Conservation (phyloP, 2,113 vertebrate genomes). For the Phalacrocorax carbo region DNA sequence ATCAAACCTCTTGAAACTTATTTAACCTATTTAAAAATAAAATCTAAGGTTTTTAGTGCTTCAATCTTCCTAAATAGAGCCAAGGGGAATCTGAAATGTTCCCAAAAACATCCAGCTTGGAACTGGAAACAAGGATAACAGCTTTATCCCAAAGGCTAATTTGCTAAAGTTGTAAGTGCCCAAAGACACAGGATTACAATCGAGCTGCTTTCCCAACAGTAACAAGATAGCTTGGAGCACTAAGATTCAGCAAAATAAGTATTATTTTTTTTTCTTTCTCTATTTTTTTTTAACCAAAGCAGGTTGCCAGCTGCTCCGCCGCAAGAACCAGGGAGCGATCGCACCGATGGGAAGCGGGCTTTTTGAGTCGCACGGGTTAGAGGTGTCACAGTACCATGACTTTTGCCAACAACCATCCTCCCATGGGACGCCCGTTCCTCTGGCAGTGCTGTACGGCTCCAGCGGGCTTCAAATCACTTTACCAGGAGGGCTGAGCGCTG, state of each 20-base stretch:
- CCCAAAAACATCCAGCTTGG: background rate
- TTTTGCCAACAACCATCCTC: background rate
- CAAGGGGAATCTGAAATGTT: slow-evolving; percentile 31
- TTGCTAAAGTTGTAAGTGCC: background rate
- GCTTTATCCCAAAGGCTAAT: background rate
- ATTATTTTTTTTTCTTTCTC: background rate
- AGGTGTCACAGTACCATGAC: rapidly evolving
- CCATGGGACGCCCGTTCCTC: rapidly evolving
- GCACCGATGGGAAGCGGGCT: rapidly evolving
- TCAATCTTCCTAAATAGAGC: background rate
- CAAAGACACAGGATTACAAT: background rate
- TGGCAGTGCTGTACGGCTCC: background rate
- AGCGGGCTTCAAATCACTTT: background rate
- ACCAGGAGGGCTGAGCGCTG: background rate
- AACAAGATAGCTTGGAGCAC: background rate
- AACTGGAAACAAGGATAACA: background rate
- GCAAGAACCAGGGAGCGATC: background rate
- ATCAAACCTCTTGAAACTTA: background rate
- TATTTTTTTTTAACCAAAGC: background rate
- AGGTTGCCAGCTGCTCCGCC: background rate
- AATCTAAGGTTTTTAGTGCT: background rate
- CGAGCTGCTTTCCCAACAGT: background rate
- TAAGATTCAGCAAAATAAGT: background rate
- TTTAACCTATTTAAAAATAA: background rate
- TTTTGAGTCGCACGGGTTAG: rapidly evolving